Evolutionary conservation across 2,797 vertebrate species (phyloP), one percentile per base, ranked within the genome.

Genomic region (Novumbra hubbsi): DNA sequence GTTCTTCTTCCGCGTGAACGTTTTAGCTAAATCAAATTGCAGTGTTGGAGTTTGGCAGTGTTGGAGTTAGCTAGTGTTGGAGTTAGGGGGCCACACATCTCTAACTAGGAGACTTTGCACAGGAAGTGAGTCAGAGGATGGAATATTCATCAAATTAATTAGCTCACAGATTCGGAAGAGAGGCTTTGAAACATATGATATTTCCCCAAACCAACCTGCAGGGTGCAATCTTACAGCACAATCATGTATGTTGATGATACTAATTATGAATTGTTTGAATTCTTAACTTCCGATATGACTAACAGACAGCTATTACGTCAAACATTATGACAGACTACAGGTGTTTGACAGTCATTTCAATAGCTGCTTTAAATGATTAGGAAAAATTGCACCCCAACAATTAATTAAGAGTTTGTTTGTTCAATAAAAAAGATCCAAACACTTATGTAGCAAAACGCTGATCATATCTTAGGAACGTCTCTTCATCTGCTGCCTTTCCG

Each of bases 121-220:
- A 34, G 32, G 32, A 34, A 34, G 32, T 34, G 32, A 77, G 45
- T 81, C 73, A 77, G 19, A 71, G 24, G 45, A 57, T 38, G 52
- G 19, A 19, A 24, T 14, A 21, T 52, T 34, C 30, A 27, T 34
- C 28, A 48, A 57, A 71, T 70, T 52, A 27, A 30, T n/a, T n/a
- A n/a, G n/a, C 24, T 65, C 16, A 45, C 45, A 74, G 55, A 70
- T 80, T 32, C 28, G 19, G 7, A 38, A 62, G 3, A 60, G 48
- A n/a, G 48, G 45, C 62, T 52, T 50, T 55, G 34, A 45, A 38
- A 45, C 32, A 34, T 5, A 27, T 19, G 27, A 41, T 27, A 55
- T 30, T 30, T 21, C 65, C 28, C 28, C 50, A 65, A 32, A 55
- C 28, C 38, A 15, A n/a, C 21, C 12, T 19, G 1, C 7, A 19